Evolutionary conservation across 2,888 invertebrate genomes (phyloP).

Genomic region (Sarcophaga rosellei): DNA sequence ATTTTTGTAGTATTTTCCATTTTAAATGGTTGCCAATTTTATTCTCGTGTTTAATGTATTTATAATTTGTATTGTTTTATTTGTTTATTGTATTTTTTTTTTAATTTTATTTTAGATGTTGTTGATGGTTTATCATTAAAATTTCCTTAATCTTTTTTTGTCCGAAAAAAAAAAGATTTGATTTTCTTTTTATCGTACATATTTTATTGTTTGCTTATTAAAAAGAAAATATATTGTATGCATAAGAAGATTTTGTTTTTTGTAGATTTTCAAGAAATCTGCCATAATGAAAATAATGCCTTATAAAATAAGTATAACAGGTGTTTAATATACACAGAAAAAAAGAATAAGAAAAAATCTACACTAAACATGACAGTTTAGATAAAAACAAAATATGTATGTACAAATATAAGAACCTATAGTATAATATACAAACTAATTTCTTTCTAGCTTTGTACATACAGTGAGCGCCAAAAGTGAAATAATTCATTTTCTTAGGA

Average conservation of each 20-base stretch:
- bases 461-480: too few relatives aligned
- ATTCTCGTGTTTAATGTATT: slow-evolving; percentile 51
- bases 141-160: slow-evolving; percentile 53
- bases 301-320: slow-evolving; percentile 55
- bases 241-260: slow-evolving; percentile 31
- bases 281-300: slow-evolving; percentile 46
- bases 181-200: background rate
- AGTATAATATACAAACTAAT: too few relatives aligned
- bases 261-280: slow-evolving; percentile 43
- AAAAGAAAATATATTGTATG: slow-evolving; percentile 16
- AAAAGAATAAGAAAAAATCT: slow-evolving; percentile 14
- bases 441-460: too few relatives aligned
- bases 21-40: slow-evolving; percentile 65
- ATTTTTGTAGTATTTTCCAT: slow-evolving; percentile 51
- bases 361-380: slow-evolving; percentile 32
- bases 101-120: slow-evolving; percentile 55
- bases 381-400: slow-evolving; percentile 10
- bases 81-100: slow-evolving; percentile 44
- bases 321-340: slow-evolving; percentile 44
- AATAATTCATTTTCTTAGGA: too few relatives aligned
- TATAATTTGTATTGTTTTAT: slow-evolving; percentile 45
- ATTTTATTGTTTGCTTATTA: background rate
- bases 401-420: background rate
- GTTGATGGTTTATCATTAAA: slow-evolving; percentile 52
- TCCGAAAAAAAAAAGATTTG: background rate